phyloP scores from a whole-genome alignment of 2,888 invertebrate genomes.

The Mamestra brassicae region DNA sequence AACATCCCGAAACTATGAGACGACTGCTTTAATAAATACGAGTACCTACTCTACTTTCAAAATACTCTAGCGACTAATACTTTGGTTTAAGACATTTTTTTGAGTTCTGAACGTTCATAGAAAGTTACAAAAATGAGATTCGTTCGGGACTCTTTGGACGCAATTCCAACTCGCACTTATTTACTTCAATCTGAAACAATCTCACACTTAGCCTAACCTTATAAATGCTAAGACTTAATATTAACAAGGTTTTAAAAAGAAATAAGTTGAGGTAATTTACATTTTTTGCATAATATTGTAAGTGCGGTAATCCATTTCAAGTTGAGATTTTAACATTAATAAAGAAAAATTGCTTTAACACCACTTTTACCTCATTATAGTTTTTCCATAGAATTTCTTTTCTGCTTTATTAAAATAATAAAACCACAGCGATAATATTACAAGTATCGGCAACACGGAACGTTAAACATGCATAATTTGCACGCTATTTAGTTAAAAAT shows the following conservation, averaged over 20 bases:
- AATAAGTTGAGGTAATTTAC: not conserved
- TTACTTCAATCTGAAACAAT: not conserved
- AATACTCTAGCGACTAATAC: too few relatives aligned
- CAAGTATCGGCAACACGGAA: slow-evolving; percentile 20
- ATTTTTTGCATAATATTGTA: not conserved
- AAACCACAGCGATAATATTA: not conserved
- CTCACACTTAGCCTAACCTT: not conserved
- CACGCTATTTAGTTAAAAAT: slow-evolving; percentile 32
- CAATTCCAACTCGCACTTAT: too few relatives aligned
- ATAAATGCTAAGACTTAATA: not conserved
- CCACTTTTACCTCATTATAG: not conserved
- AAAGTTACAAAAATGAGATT: too few relatives aligned
- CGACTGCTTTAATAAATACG: too few relatives aligned
- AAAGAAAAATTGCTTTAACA: not conserved
- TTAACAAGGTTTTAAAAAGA: not conserved
- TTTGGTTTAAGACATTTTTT: too few relatives aligned
- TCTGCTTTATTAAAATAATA: not conserved
- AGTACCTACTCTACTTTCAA: too few relatives aligned
- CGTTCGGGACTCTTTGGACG: too few relatives aligned
- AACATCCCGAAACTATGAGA: too few relatives aligned
- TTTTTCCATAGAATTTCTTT: slow-evolving; percentile 12
- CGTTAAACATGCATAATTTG: slow-evolving; percentile 25
- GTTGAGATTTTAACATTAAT: not conserved
- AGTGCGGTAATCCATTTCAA: not conserved
- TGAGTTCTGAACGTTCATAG: too few relatives aligned